Base-by-base conservation (phyloP, 2,888 invertebrate genomes). In the Minunthozetes semirufus region DNA sequence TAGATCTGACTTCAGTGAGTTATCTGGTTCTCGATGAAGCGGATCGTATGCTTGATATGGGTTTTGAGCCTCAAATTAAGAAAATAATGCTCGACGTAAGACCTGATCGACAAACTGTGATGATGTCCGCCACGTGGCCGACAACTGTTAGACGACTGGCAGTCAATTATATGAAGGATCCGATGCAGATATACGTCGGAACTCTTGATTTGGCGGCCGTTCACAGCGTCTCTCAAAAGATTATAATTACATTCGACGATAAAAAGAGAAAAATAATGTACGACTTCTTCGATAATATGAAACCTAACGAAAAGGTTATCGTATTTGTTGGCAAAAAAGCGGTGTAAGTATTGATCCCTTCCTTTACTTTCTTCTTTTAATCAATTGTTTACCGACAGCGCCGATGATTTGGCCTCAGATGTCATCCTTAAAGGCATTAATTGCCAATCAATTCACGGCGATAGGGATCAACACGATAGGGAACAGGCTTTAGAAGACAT, bases 71-170 rank as follows among this genome's bases (percentile, higher is more conserved):
- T 9, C 85, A 86, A 77, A 86, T 97, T 78, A 88, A 91, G 53
- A 91, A 90, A 81, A 88, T 90, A 17, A 84, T 94, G 78, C 85
- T 91, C 76, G 89, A 90, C 81, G 88, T 94, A 27, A 87, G 93
- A 73, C 93, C 94, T 9, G 93, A 78, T 48, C 85, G 94, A 73
- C 95, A 97, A 82, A 94, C 94, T n/a, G 88, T 96, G 0, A 94
- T 97, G 94, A 97, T 96, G 0, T 90, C 89, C 81, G 97, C 97
- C 17, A 97, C 97, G 0, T 97, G 96, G 97, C 96, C 96, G 0
- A 84, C 87, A 73, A 92, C 90, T 59, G 95, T 97, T 0, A 87
- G 94, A 19, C 86, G 91, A 22, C 85, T 97, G 59, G 95, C 94
- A 0, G 87, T 89, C 78, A 88, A 89, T 0, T 96, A 95, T 81